Conservation (phyloP, 2,888 invertebrate genomes). For the Leptinotarsa rubiginosa region DNA sequence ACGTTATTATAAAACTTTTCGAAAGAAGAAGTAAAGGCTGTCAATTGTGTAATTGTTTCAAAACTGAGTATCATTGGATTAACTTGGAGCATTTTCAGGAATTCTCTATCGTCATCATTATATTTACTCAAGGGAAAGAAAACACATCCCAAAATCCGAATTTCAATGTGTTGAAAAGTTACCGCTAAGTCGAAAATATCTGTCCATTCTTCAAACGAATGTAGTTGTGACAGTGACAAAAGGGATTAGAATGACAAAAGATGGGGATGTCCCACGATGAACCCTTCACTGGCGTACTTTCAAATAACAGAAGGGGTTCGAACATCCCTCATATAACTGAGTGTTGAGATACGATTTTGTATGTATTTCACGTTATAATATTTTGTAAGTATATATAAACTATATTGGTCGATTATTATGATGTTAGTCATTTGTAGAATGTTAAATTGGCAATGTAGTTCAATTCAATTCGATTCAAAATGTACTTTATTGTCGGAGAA, state of each 20-base stretch:
- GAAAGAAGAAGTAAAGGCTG: too few species aligned
- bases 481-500: too few species aligned
- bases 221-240: conserved; percentile 59
- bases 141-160: conserved; percentile 42
- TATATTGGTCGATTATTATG: too few species aligned
- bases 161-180: conserved; percentile 53
- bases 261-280: conserved; percentile 28
- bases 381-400: too few species aligned
- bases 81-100: neutral
- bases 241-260: conserved; percentile 49
- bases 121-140: conserved; percentile 31
- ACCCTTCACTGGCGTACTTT: neutral
- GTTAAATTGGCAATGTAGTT: too few species aligned
- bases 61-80: too few species aligned
- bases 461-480: too few species aligned
- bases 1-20: too few species aligned
- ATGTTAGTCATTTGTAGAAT: too few species aligned
- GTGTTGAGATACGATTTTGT: neutral
- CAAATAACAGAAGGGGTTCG: neutral
- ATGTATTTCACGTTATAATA: too few species aligned
- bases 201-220: conserved; percentile 55
- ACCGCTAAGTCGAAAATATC: conserved; percentile 52
- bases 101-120: neutral
- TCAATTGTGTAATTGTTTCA: too few species aligned
- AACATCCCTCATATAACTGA: neutral